phyloP scores from a whole-genome alignment of 1,140 invertebrate genomes.

The Sitobion miscanthi region DNA sequence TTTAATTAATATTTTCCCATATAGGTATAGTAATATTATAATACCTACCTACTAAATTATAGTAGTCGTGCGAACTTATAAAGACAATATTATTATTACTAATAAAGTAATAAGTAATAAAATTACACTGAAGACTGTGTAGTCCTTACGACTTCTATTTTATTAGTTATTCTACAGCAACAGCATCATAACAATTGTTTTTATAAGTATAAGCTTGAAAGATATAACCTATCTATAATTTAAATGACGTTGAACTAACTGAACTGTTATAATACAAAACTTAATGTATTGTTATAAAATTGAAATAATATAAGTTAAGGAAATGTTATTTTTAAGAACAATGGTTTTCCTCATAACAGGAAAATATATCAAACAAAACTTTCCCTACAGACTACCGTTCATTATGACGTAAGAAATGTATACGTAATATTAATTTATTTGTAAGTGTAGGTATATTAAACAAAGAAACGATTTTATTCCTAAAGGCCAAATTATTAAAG shows the following conservation, averaged over 20 bases:
- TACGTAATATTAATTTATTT: conserved; percentile 18
- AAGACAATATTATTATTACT: background rate
- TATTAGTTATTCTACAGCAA: background rate
- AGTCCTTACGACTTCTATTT: background rate
- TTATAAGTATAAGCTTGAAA: background rate
- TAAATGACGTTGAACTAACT: background rate
- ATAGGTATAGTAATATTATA: background rate
- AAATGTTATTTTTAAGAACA: background rate
- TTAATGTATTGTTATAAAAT: background rate
- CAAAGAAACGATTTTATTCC: background rate
- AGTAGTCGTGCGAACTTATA: background rate
- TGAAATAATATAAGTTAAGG: background rate
- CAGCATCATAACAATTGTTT: background rate
- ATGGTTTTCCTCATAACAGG: conserved; percentile 21
- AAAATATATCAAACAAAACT: conserved; percentile 23
- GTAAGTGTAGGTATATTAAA: background rate
- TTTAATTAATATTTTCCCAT: background rate
- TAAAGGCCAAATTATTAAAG: conserved; percentile 20
- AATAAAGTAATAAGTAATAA: background rate
- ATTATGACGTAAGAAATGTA: background rate
- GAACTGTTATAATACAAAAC: background rate
- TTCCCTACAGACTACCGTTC: conserved; percentile 13
- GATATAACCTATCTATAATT: background rate
- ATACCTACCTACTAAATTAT: background rate
- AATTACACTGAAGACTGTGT: background rate